phyloP scores from a whole-genome alignment of 64 coral and sea anemone genomes.

The Pocillopora verrucosa region DNA sequence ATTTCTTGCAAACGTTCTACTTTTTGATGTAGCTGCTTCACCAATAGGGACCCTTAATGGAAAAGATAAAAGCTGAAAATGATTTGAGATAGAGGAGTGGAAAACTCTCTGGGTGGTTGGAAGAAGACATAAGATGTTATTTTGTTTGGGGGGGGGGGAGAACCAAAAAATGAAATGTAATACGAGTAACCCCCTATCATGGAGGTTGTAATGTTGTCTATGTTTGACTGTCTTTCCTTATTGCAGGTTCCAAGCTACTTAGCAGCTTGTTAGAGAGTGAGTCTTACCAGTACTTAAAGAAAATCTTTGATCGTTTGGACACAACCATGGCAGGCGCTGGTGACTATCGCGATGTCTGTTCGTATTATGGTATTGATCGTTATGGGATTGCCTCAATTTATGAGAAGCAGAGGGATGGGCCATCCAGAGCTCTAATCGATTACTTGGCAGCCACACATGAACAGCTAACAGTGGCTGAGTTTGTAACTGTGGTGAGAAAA shows the following conservation, averaged over 20 bases:
- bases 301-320: background rate
- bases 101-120: too few species aligned
- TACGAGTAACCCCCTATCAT: too few species aligned
- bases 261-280: background rate
- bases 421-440: background rate
- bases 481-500: background rate
- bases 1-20: too few species aligned
- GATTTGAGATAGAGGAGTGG: too few species aligned
- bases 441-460: background rate
- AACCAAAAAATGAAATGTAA: too few species aligned
- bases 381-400: background rate
- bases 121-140: too few species aligned
- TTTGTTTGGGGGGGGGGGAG: too few species aligned
- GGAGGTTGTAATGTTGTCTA: background rate
- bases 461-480: background rate
- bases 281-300: background rate
- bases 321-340: background rate
- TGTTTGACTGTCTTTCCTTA: background rate
- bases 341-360: background rate
- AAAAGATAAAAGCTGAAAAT: too few species aligned
- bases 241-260: background rate
- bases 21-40: too few species aligned
- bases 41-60: too few species aligned
- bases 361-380: background rate
- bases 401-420: background rate